Conservation (phyloP, 2,113 vertebrate genomes). For the Himantopus leucocephalus region DNA sequence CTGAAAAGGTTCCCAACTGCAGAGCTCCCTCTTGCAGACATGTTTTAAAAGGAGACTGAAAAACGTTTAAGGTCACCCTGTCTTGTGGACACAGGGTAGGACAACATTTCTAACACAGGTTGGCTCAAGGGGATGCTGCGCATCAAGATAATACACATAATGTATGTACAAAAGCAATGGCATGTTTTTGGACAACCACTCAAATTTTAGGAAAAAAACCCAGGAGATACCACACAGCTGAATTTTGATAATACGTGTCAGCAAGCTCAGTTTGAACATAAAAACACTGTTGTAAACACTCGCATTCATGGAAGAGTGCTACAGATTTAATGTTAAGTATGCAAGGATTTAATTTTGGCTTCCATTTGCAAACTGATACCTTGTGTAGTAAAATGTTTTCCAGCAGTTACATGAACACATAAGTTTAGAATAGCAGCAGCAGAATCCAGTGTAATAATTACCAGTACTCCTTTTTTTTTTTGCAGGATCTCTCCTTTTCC, state of each 20-base stretch:
- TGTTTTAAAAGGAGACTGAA: background rate
- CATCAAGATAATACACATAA: background rate
- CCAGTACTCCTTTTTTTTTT: background rate
- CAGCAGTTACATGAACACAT: background rate
- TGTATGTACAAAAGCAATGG: background rate
- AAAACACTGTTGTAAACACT: background rate
- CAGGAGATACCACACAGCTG: background rate
- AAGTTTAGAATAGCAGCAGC: background rate
- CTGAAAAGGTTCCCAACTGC: background rate
- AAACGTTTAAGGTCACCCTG: background rate
- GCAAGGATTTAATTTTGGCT: constrained; percentile 3
- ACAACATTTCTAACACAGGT: background rate
- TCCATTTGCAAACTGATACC: background rate
- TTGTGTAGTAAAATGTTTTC: background rate
- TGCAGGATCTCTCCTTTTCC: background rate
- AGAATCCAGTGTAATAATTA: background rate
- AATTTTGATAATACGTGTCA: background rate
- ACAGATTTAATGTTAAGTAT: background rate
- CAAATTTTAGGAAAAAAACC: background rate
- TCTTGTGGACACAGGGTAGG: background rate
- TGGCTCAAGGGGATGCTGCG: background rate
- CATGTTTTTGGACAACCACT: background rate
- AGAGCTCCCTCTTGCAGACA: background rate
- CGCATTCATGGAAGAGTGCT: background rate
- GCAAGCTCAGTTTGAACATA: background rate